Conservation (phyloP, 2,888 invertebrate genomes). For the Drosophila formosana region DNA sequence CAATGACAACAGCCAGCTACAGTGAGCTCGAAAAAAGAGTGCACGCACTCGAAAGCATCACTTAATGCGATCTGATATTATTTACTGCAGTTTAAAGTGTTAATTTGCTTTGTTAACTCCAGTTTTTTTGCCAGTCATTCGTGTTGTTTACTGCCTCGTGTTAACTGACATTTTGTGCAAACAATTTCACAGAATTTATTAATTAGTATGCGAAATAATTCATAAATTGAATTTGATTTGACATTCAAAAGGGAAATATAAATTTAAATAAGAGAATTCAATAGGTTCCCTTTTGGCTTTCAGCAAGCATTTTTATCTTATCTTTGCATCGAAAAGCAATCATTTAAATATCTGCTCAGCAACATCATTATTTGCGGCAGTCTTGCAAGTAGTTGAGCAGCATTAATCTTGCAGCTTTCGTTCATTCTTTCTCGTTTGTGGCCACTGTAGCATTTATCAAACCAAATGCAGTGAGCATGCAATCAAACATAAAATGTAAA, state of each 20-base stretch:
- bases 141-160: background rate
- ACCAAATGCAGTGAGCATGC: slow-evolving; percentile 52
- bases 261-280: no score
- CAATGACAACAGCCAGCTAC: slow-evolving; percentile 26
- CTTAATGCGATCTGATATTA: slow-evolving; percentile 4
- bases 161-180: background rate
- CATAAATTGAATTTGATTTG: no score
- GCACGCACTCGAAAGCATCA: background rate
- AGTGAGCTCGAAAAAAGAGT: background rate
- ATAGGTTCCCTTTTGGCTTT: background rate
- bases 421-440: background rate
- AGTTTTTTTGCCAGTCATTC: background rate
- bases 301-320: background rate
- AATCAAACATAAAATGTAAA: slow-evolving; percentile 62
- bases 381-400: slow-evolving; percentile 7
- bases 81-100: background rate
- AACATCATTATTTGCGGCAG: slow-evolving; percentile 41
- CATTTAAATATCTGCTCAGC: slow-evolving; percentile 20
- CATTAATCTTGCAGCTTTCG: slow-evolving; percentile 40
- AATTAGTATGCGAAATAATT: background rate
- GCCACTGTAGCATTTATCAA: slow-evolving; percentile 47
- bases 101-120: background rate
- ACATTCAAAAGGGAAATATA: no score
- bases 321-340: background rate
- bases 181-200: background rate